Percentiles rank a stretch among this genome's conserved stretches.
Conservation (phyloP, 2,797 vertebrate genomes). For the Buphagus erythrorhynchus region DNA sequence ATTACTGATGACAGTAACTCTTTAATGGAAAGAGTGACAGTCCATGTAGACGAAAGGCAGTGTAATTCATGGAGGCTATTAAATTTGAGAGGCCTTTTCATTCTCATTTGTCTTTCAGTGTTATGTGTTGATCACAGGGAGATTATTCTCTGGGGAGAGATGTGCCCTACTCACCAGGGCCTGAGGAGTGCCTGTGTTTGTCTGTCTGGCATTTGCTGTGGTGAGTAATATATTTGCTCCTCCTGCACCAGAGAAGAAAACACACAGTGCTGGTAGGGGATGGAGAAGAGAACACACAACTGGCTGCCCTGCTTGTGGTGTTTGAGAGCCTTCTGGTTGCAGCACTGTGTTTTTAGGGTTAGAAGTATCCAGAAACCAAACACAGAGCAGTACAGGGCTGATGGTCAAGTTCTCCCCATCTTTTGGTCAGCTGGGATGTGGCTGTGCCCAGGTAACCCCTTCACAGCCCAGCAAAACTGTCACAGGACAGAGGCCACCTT, state of each 20-base stretch:
- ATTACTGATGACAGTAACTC: constrained; percentile 57
- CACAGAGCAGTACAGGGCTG: background rate
- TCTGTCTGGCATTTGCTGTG: background rate
- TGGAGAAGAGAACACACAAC: background rate
- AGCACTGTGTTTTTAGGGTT: background rate
- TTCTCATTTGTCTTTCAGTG: constrained; percentile 59
- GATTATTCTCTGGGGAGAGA: constrained; percentile 37
- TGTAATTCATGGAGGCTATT: constrained; percentile 70
- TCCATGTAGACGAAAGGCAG: constrained; percentile 10
- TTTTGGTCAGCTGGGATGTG: background rate
- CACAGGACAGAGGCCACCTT: background rate
- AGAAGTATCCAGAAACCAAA: background rate
- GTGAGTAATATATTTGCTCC: background rate
- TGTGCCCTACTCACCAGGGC: constrained; percentile 12
- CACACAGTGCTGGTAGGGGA: background rate
- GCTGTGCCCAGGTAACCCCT: background rate
- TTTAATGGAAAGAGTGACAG: constrained; percentile 67
- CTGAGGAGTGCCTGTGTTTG: background rate
- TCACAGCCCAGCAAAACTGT: background rate
- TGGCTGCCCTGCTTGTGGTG: background rate
- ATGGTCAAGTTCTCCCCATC: background rate
- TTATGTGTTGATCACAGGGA: constrained; percentile 21
- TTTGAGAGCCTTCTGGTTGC: background rate
- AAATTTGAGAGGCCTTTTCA: constrained; percentile 53
- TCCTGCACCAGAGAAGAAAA: background rate